Base-by-base conservation (phyloP, 2,888 invertebrate genomes). In the Dinocampus coccinellae region DNA sequence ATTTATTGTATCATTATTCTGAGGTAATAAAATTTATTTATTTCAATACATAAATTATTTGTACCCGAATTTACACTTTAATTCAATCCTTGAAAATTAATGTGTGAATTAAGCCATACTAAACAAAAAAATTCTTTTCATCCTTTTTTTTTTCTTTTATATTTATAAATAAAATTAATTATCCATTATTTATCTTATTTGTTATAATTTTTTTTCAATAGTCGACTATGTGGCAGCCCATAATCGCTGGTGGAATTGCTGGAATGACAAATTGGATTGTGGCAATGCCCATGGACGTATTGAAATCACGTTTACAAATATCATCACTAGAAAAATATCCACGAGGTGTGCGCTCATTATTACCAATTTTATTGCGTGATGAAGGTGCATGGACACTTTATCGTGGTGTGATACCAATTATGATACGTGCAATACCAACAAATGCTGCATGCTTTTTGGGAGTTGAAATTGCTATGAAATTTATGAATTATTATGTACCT, bases 361-460 rank as follows among this genome's bases (percentile, higher is more conserved):
- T 79, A 22, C 73, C 72, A 6, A 34, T 63, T 7, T 52, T 79
- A 1, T 2, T 79, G n/a, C 71, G 69, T 7, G 66, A 73, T 26
- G 76, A 78, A 57, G 79, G 80, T n/a, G 24, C 69, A 9, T 20
- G 65, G 9, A 76, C 53, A 10, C 61, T 80, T 13, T 80, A 76
- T 67, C 70, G 64, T 6, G 80, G 80, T 13, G 58, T 76, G 2
- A 52, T 73, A 39, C 76, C 79, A 0, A 75, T 78, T 9, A 68
- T 79, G 68, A 39, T 78, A 33, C 75, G 80, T 6, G 77, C 78
- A 10, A 76, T 80, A 70, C 73, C 77, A 2, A 77, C 77, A 4
- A 79, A 78, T 65, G 77, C 79, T 0, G 76, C 76, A 6, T 77
- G 79, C 11, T 80, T 80, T 68, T 60, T 77, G n/a, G 77, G 79